Evolutionary conservation across 2,888 invertebrate genomes (phyloP).

Genomic region (Acanthosepion esculentum): DNA sequence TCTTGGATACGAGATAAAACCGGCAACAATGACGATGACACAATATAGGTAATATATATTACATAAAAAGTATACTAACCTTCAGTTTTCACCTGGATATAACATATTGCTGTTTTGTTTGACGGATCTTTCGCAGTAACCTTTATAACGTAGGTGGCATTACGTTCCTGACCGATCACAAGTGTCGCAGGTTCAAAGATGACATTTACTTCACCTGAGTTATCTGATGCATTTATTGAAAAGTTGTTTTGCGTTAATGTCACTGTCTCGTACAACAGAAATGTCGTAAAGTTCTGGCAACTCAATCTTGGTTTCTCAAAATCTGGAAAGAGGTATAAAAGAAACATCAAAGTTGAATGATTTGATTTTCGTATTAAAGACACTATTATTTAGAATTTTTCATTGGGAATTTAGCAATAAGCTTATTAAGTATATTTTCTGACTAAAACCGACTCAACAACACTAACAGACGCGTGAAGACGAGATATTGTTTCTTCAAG

Average conservation of each 20-base stretch:
- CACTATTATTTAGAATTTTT: no score
- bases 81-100: conserved; percentile 60
- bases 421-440: no score
- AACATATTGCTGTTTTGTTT: conserved; percentile 57
- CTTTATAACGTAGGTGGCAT: conserved; percentile 39
- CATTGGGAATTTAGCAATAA: no score
- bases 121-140: conserved; percentile 57
- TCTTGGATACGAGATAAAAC: no score
- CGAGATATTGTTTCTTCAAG: no score
- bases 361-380: no score
- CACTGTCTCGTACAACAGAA: background rate
- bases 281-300: background rate
- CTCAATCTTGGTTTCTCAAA: background rate
- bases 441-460: no score
- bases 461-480: no score
- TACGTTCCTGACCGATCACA: background rate
- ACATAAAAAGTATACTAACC: conserved; percentile 54
- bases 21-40: no score
- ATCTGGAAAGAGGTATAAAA: background rate
- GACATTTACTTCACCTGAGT: background rate
- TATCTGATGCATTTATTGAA: background rate
- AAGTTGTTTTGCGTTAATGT: background rate
- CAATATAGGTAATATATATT: background rate
- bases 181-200: background rate
- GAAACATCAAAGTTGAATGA: no score